phyloP scores from a whole-genome alignment of 1,140 invertebrate genomes.

The Spodoptera frugiperda region DNA sequence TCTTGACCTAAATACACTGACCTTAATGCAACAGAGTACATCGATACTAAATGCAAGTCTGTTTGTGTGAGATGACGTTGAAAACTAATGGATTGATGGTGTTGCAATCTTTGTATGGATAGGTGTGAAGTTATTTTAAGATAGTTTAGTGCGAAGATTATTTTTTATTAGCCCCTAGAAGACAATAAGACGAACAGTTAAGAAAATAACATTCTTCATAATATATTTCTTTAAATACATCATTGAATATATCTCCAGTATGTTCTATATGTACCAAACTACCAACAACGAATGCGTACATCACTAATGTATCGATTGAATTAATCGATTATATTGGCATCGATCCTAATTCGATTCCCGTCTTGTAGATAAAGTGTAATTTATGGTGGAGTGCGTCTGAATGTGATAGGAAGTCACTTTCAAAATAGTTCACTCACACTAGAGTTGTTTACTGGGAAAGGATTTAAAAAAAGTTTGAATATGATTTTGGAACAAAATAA shows the following conservation, averaged over 20 bases:
- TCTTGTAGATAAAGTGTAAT: constrained; percentile 16
- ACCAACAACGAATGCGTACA: not conserved
- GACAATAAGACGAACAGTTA: too few species aligned
- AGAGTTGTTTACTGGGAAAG: not conserved
- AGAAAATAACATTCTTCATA: too few species aligned
- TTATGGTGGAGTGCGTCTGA: not conserved
- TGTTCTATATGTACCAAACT: too few species aligned
- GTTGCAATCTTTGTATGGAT: not conserved
- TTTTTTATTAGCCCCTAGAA: too few species aligned
- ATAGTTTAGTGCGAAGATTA: too few species aligned
- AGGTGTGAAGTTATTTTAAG: not conserved
- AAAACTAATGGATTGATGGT: not conserved
- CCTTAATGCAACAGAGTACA: constrained; percentile 31
- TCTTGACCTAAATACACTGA: constrained; percentile 28
- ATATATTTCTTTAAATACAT: too few species aligned
- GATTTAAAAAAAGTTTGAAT: not conserved
- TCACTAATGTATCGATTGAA: constrained; percentile 26
- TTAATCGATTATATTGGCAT: constrained; percentile 35
- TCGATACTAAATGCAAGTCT: constrained; percentile 22
- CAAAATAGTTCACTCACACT: constrained; percentile 18
- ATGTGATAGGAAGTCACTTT: constrained; percentile 25
- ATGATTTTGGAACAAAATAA: too few species aligned
- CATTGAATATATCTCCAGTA: too few species aligned
- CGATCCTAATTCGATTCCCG: constrained; percentile 20
- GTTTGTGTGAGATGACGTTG: not conserved